These are phyloP conservation scores for Empidonax traillii DNA, from an alignment of 2,113 vertebrate species.

Conservation along the genomic window DNA sequence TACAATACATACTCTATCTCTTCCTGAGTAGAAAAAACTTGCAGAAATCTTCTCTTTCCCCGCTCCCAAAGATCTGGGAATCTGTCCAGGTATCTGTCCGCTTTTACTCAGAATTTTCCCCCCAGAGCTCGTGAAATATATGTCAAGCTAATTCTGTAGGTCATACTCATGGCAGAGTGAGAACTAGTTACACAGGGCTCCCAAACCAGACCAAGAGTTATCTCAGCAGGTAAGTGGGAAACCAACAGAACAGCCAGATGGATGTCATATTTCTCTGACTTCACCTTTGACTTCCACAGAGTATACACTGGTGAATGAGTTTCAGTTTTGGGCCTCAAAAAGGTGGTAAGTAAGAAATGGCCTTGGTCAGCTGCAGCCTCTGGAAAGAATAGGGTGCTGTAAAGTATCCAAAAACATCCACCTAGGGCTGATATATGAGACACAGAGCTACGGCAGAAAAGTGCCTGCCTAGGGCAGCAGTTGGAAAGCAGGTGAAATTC, in stretches of 20 bases:
- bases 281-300: not conserved
- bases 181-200: not conserved
- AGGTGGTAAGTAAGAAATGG: not conserved
- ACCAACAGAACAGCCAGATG: not conserved
- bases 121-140: not conserved
- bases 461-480: not conserved
- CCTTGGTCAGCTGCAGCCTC: not conserved
- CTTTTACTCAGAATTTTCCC: slow-evolving; percentile 38
- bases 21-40: slow-evolving; percentile 13
- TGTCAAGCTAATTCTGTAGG: not conserved
- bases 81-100: slow-evolving; percentile 14
- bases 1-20: not conserved
- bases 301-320: not conserved
- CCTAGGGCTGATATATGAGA: not conserved
- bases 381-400: not conserved
- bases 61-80: not conserved
- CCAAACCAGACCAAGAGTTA: not conserved
- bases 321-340: not conserved
- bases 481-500: not conserved
- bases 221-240: not conserved
- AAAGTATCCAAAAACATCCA: not conserved
- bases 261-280: not conserved
- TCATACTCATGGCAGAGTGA: not conserved
- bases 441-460: not conserved
- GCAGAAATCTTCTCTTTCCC: not conserved